These are phyloP conservation scores for Indicator indicator DNA, from an alignment of 2,113 vertebrate species.

Conservation along the genomic window DNA sequence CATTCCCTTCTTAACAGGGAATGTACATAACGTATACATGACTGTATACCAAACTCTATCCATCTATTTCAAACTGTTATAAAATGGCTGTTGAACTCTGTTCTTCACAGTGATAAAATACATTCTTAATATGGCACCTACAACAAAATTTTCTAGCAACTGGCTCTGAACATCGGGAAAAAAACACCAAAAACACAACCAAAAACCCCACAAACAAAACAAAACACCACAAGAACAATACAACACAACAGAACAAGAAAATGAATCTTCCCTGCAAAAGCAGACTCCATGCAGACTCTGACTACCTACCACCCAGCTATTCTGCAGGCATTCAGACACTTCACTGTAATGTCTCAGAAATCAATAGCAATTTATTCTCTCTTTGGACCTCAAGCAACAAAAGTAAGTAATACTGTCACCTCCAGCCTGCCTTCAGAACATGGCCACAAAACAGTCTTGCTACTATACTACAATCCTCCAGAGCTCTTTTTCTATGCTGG, in stretches of 20 bases:
- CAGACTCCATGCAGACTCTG: slow-evolving; percentile 5
- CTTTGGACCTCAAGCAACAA: slow-evolving; percentile 83
- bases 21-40: not conserved
- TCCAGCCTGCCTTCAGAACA: slow-evolving; percentile 77
- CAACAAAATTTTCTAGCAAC: slow-evolving; percentile 48
- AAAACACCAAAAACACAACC: not conserved
- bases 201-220: not conserved
- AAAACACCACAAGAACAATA: too few relatives aligned
- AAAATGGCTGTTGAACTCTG: slow-evolving; percentile 15
- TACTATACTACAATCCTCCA: slow-evolving; percentile 43
- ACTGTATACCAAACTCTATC: not conserved
- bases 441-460: slow-evolving; percentile 71
- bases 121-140: slow-evolving; percentile 10
- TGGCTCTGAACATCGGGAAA: not conserved
- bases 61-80: slow-evolving; percentile 6
- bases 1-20: not conserved
- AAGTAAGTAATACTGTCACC: slow-evolving; percentile 89
- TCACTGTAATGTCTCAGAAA: slow-evolving; percentile 81
- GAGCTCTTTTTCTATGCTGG: slow-evolving; percentile 64
- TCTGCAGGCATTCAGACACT: slow-evolving; percentile 78
- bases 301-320: slow-evolving; percentile 69
- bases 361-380: slow-evolving; percentile 92
- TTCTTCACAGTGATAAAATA: not conserved
- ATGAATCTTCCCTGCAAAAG: slow-evolving; percentile 71
- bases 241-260: slow-evolving; percentile 43